Base-by-base conservation (phyloP, 2,113 vertebrate species). In the Pelecanus crispus region DNA sequence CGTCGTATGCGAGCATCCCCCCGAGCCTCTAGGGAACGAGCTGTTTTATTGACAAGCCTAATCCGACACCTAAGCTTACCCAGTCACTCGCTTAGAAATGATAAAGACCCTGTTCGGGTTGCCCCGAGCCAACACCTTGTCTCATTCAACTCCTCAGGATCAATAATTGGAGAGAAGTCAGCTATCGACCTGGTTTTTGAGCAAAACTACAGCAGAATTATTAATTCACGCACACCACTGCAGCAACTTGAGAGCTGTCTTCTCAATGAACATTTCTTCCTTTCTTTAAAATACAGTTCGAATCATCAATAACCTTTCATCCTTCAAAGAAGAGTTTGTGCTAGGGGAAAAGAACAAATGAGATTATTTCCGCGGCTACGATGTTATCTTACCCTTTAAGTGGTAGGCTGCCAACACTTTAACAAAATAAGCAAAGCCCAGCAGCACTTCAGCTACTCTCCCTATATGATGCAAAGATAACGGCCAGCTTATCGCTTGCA, bases 131-230 rank as follows among this genome's bases (percentile, higher is more conserved):
- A 87, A 7, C 45, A 3, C 44, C 4, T 25, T 13, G 50, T 24
- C 63, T 86, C 72, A 44, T 38, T 65, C 86, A 79, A 0, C 61
- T 70, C 65, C 83, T 52, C 29, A 2, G 50, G 34, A 93, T 93
- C 95, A 25, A 95, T 93, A 92, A 20, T 0, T 92, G 93, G 92
- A 91, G 36, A 49, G 45, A 31, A 88, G 78, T 45, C 92, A 80
- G 81, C 62, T 45, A 94, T 88, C 7, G 94, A 94, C 42, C 85
- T 49, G 62, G 0, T 36, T 49, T 53, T 29, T 11, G 78, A 53
- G 67, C 38, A 49, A 36, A 95, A 72, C 53, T 40, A 14, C 66
- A 28, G 3, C 1, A 4, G 59, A 75, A 72, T 80, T 16, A 31
- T 16, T 68, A 82, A 80, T 87, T 75, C 24, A 11, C 2, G 0